Evolutionary conservation across 2,888 invertebrate species (phyloP).

Genomic region (Ecliptopera silaceata): DNA sequence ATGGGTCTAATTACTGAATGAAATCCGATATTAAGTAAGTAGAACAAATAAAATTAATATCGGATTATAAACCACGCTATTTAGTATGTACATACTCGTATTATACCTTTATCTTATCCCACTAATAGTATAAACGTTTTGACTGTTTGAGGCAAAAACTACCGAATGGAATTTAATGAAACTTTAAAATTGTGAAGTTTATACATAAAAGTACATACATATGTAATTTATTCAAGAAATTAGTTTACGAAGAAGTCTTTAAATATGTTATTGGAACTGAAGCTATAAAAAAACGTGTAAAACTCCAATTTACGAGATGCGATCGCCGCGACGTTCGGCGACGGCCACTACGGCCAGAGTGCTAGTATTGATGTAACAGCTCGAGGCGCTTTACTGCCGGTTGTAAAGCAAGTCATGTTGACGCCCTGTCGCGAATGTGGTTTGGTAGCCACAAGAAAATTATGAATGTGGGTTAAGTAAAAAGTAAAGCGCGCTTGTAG

Average conservation of each 20-base stretch:
- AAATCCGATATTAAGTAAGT: neutral
- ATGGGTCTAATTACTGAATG: neutral
- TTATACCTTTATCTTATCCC: no score
- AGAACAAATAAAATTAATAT: neutral
- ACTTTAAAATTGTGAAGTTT: no score
- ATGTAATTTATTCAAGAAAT: neutral
- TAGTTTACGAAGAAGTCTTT: conserved; percentile 24
- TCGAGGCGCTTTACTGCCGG: conserved; percentile 25
- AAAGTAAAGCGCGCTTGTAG: neutral
- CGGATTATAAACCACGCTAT: neutral
- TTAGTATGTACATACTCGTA: neutral
- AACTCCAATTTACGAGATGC: conserved; percentile 35
- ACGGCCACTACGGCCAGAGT: conserved; percentile 15
- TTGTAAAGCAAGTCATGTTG: conserved; percentile 17
- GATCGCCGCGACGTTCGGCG: conserved; percentile 12
- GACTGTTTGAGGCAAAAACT: no score
- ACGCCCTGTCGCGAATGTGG: conserved; percentile 11
- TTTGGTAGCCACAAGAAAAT: conserved; percentile 2
- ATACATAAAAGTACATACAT: no score
- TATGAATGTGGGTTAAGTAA: neutral
- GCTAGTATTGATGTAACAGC: conserved; percentile 26
- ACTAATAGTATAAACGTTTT: no score
- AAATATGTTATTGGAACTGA: conserved; percentile 26
- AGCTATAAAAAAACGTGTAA: conserved; percentile 35
- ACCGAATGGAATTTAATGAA: no score